Conservation (phyloP, 2,797 vertebrate species). For the Mycteria americana region DNA sequence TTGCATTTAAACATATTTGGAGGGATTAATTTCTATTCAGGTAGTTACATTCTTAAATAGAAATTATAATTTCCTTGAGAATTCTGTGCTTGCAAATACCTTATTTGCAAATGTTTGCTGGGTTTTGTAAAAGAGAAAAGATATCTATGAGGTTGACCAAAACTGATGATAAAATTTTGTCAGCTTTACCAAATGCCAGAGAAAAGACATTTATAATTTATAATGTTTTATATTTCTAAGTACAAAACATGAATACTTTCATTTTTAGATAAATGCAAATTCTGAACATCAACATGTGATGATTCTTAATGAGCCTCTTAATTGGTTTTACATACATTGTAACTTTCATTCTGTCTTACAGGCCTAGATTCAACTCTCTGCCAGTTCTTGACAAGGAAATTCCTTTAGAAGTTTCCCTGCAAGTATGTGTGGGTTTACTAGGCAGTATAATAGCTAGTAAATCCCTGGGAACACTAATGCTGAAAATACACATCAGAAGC, state of each 20-base stretch:
- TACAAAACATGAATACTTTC: background rate
- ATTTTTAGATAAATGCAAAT: background rate
- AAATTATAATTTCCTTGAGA: background rate
- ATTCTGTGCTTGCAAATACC: background rate
- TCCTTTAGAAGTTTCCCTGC: background rate
- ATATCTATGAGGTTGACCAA: background rate
- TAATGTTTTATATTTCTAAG: background rate
- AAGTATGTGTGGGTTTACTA: background rate
- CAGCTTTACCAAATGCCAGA: background rate
- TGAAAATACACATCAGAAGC: background rate
- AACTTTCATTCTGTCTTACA: background rate
- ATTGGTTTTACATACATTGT: background rate
- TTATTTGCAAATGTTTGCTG: background rate
- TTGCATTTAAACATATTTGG: background rate
- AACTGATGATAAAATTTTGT: background rate
- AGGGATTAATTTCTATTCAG: background rate
- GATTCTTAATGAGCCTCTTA: background rate
- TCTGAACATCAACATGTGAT: background rate
- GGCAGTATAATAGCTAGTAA: background rate
- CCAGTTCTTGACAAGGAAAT: background rate
- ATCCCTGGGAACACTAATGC: background rate
- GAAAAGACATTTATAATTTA: background rate
- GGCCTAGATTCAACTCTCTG: background rate
- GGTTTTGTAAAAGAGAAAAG: background rate
- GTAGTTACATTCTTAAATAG: background rate